Evolutionary conservation across 1,140 invertebrate species (phyloP).

Genomic region (Amyelois transitella): DNA sequence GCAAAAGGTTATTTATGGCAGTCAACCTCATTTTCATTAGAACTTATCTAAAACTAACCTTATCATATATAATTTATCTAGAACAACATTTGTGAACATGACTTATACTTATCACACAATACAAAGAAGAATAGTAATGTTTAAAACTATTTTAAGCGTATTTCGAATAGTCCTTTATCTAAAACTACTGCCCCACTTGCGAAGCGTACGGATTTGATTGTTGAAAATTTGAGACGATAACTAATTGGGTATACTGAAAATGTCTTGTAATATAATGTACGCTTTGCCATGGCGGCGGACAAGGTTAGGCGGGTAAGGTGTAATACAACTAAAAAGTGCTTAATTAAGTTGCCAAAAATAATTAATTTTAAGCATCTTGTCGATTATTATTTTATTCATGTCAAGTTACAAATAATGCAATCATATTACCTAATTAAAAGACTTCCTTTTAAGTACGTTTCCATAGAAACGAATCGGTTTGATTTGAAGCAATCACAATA

Average conservation of each 20-base stretch:
- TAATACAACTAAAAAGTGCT: no score
- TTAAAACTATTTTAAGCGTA: not conserved
- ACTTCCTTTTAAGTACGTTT: no score
- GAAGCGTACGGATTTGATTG: no score
- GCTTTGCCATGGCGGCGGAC: not conserved
- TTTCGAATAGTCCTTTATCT: not conserved
- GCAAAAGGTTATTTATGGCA: not conserved
- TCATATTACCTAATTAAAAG: no score
- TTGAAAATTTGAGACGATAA: no score
- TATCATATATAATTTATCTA: not conserved
- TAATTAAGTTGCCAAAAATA: no score
- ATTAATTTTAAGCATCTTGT: no score
- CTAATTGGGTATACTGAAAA: no score
- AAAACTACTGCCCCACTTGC: not conserved
- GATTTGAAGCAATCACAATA: no score
- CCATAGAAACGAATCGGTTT: no score
- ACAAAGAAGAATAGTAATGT: slow-evolving; percentile 1
- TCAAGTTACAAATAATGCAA: no score
- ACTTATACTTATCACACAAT: not conserved
- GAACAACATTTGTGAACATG: not conserved
- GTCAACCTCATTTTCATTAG: not conserved
- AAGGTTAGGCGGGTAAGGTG: not conserved
- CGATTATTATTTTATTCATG: no score
- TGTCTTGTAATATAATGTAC: not conserved
- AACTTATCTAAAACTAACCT: not conserved